These are phyloP conservation scores for Dinomys branickii DNA, from an alignment of 2,113 vertebrate genomes.

Conservation along the genomic window DNA sequence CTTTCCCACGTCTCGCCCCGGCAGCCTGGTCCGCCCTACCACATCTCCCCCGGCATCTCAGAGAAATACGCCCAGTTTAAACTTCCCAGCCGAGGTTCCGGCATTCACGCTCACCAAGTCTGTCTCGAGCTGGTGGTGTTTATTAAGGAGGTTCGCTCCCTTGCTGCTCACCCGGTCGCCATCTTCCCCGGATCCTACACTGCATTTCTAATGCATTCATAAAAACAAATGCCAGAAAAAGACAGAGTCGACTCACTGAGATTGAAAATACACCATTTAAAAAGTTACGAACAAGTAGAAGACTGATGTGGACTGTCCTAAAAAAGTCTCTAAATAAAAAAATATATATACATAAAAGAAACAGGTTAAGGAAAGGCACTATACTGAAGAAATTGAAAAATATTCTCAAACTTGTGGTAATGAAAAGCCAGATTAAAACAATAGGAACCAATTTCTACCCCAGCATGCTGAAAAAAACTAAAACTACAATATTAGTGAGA, in stretches of 20 bases:
- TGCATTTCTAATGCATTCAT: background rate
- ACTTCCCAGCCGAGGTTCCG: too few species aligned
- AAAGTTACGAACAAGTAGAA: background rate
- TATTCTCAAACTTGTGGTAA: background rate
- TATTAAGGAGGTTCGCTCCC: too few species aligned
- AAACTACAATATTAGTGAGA: background rate
- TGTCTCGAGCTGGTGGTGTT: too few species aligned
- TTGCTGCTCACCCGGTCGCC: too few species aligned
- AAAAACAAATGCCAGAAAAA: background rate
- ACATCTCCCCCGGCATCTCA: too few species aligned
- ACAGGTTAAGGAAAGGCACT: background rate
- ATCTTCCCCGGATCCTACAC: too few species aligned
- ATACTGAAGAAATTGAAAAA: background rate
- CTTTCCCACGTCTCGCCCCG: too few species aligned
- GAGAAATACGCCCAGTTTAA: too few species aligned
- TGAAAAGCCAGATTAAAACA: slow-evolving; percentile 29
- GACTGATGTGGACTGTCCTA: background rate
- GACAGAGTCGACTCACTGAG: background rate
- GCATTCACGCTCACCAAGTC: too few species aligned
- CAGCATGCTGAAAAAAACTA: background rate
- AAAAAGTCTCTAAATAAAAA: background rate
- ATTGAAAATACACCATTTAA: background rate
- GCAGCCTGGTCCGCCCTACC: too few species aligned
- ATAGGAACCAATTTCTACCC: background rate
- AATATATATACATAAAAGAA: background rate